Percentiles rank a stretch among this genome's conserved stretches.
Evolutionary conservation across 1,140 invertebrate species (phyloP).

Genomic region (Trigoniulus corallinus): DNA sequence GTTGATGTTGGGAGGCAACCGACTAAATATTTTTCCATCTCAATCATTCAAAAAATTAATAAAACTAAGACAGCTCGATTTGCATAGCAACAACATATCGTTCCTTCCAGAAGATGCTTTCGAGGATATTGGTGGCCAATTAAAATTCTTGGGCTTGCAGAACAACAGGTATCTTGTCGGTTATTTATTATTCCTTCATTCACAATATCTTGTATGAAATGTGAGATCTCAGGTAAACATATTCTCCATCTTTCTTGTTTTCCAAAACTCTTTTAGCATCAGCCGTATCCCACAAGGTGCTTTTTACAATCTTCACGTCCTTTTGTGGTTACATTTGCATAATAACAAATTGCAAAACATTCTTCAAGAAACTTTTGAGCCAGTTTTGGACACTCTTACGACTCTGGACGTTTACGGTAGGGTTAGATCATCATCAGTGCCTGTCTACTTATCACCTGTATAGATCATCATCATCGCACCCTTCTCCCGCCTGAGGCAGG

Average conservation of each 20-base stretch:
- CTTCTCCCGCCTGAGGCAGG: no score
- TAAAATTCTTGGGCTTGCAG: constrained; percentile 76
- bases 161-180: constrained; percentile 60
- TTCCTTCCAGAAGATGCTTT: constrained; percentile 67
- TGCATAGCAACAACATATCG: constrained; percentile 71
- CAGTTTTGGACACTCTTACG: constrained; percentile 62
- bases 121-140: constrained; percentile 72
- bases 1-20: constrained; percentile 66
- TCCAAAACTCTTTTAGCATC: constrained; percentile 36
- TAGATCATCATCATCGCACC: no score
- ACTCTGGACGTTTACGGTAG: constrained; percentile 74
- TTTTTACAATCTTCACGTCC: constrained; percentile 69
- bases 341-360: constrained; percentile 60
- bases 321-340: constrained; percentile 70
- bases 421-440: no score
- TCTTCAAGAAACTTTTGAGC: constrained; percentile 71
- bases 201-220: not conserved
- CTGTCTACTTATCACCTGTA: no score
- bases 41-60: constrained; percentile 60
- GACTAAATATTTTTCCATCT: constrained; percentile 60
- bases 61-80: constrained; percentile 66
- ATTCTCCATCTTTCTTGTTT: not conserved
- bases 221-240: not conserved
- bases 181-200: not conserved
- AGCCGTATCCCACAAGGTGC: constrained; percentile 53